Base-by-base conservation (phyloP, 2,113 vertebrate species). In the Paracanthobrama guichenoti region DNA sequence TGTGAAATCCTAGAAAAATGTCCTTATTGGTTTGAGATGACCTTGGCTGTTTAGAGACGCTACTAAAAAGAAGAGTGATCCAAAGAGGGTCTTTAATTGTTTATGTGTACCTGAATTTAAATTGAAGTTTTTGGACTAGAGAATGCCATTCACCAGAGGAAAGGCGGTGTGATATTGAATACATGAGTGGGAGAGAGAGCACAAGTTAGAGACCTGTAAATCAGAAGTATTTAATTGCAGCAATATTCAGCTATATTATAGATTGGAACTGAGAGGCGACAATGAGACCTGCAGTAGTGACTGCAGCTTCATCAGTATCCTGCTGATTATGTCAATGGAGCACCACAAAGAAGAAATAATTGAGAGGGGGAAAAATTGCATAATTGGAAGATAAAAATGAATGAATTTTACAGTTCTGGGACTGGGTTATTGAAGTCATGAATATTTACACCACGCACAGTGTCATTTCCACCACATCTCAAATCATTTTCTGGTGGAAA, bases 251-350 rank as follows among this genome's bases (percentile, higher is more conserved):
- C 7, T 48, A 31, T 80, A 48, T 66, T 20, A 64, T 50, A 80
- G 60, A 71, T 42, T 57, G 66, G 11, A 26, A 20, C 20, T n/a
- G 79, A 57, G 64, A 53, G 48, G 64, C 64, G 24, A 81, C 26
- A 57, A 71, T 26, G 28, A 42, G 6, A 84, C 66, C 48, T 26
- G 46, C 46, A 20, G 8, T 44, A 67, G 26, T 18, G 48, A 44
- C 74, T 28, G 31, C 24, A 69, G 18, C 31, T 77, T 78, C 83
- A 77, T 77, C 28, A 78, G 64, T 67, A 71, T 84, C 74, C 46
- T 42, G 62, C 75, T 78, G 74, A 84, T 71, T 55, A 57, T 55
- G 62, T 71, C 50, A 84, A 64, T 18, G 18, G 13, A 26, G 31
- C 44, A 42, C 44, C 57, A 67, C 55, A 76, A 55, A 12, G 60